Conservation (phyloP, 1,140 invertebrate species). For the Argopecten irradians region DNA sequence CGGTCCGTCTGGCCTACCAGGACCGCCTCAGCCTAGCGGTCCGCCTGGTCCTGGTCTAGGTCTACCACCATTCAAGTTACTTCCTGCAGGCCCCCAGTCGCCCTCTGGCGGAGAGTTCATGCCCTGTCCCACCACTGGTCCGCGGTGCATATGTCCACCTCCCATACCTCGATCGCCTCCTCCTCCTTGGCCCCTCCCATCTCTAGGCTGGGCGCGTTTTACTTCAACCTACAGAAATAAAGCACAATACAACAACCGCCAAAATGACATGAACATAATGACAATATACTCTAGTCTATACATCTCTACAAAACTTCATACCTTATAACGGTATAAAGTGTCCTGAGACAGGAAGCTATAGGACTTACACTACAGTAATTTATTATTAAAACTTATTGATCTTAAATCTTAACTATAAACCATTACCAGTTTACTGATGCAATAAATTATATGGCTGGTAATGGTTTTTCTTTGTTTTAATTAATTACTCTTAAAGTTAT, state of each 20-base stretch:
- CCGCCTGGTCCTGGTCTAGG: background rate
- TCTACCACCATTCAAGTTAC: background rate
- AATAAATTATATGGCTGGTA: background rate
- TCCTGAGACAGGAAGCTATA: background rate
- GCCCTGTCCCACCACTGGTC: slow-evolving; percentile 38
- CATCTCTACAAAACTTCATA: background rate
- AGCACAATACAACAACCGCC: background rate
- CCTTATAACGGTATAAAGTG: slow-evolving; percentile 24
- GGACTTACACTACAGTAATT: slow-evolving; percentile 26
- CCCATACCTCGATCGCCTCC: slow-evolving; percentile 26
- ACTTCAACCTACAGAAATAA: slow-evolving; percentile 39
- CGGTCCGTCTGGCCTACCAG: background rate
- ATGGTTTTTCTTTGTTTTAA: background rate
- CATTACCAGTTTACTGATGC: background rate
- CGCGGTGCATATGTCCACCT: background rate
- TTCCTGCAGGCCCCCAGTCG: background rate
- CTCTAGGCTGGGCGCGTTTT: slow-evolving; percentile 46
- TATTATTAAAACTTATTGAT: slow-evolving; percentile 32
- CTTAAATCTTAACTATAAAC: background rate
- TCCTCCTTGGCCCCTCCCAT: slow-evolving; percentile 38
- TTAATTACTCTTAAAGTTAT: background rate
- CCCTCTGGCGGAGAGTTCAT: slow-evolving; percentile 41
- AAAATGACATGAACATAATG: background rate
- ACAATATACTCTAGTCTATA: background rate
- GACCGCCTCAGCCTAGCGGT: background rate